Base-by-base conservation (phyloP, 2,113 vertebrate genomes). In the Nettapus auritus region DNA sequence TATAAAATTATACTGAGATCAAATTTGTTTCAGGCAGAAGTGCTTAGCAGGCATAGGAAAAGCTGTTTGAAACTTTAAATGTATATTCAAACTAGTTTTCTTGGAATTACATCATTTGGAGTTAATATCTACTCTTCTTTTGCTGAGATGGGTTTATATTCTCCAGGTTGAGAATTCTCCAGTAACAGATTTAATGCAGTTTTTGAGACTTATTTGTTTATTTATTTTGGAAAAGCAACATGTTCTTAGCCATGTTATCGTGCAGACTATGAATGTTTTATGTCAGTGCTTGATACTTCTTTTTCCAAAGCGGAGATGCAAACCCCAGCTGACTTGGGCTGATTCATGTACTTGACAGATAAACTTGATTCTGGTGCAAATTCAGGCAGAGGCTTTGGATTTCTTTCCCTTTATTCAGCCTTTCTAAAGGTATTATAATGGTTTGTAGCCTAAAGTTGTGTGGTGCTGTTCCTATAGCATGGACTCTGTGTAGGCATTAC, bases 31-130 rank as follows among this genome's bases (percentile, higher is more conserved):
- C 69, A 21, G 64, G 74, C 68, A 92, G 73, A 92, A 96, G 83
- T 84, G 69, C 86, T 96, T 94, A 84, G 76, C 88, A 91, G 73
- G 88, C 88, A 91, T 42, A 83, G 80, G 74, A 71, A 71, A 92
- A 92, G 50, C 83, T 90, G 80, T 68, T 77, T 86, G 76, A 87
- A 88, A 93, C 34, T 42, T 91, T 81, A 75, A 78, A 69, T 13
- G 2, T 29, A 28, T 82, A 81, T 86, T 91, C 82, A 84, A 90
- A 86, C 48, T 59, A 53, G n/a, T 69, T 88, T 91, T 89, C 83
- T 90, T 92, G 86, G 74, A 95, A 76, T 57, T 8, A 68, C 87
- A 46, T 69, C 23, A 11, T 93, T 82, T 67, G 86, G 69, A 92
- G 44, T 82, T 85, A 94, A 94, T 92, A 82, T 77, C 44, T 86